Evolutionary conservation across 2,113 vertebrate genomes (phyloP).

Genomic region (Malaclemys terrapin): DNA sequence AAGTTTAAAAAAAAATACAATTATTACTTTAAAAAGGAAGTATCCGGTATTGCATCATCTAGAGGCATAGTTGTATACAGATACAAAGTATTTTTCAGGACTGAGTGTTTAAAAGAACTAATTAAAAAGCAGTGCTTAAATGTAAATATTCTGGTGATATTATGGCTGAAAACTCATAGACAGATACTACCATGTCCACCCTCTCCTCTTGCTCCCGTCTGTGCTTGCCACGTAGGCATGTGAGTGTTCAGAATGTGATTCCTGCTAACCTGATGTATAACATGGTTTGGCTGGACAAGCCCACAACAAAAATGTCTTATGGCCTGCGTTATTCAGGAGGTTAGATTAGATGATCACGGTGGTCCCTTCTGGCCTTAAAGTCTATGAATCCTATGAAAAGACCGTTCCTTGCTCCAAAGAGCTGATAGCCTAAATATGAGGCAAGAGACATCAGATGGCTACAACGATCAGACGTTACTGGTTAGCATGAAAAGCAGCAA

Average conservation of each 20-base stretch:
- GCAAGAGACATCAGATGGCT: neutral
- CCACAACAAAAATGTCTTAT: neutral
- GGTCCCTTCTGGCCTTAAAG: neutral
- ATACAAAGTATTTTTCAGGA: neutral
- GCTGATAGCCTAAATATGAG: neutral
- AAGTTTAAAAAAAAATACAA: too few relatives aligned
- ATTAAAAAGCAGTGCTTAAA: neutral
- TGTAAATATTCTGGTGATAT: neutral
- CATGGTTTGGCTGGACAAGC: neutral
- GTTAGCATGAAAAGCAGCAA: neutral
- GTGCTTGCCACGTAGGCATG: neutral
- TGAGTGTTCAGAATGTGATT: neutral
- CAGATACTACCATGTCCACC: neutral
- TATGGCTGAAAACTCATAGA: neutral
- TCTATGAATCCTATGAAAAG: neutral
- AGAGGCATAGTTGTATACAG: neutral
- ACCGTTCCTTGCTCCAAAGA: neutral
- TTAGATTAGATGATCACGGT: neutral
- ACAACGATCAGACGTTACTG: neutral
- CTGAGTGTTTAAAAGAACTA: neutral
- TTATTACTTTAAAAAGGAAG: neutral
- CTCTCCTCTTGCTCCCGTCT: too few relatives aligned
- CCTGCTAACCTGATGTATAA: neutral
- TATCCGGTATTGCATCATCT: neutral
- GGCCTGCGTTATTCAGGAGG: neutral